A percentile compares a stretch with the other conserved stretches of the same genome.
These are phyloP conservation scores for Himalopsyche kuldschensis DNA, from an alignment of 2,888 invertebrate genomes.

Conservation along the genomic window DNA sequence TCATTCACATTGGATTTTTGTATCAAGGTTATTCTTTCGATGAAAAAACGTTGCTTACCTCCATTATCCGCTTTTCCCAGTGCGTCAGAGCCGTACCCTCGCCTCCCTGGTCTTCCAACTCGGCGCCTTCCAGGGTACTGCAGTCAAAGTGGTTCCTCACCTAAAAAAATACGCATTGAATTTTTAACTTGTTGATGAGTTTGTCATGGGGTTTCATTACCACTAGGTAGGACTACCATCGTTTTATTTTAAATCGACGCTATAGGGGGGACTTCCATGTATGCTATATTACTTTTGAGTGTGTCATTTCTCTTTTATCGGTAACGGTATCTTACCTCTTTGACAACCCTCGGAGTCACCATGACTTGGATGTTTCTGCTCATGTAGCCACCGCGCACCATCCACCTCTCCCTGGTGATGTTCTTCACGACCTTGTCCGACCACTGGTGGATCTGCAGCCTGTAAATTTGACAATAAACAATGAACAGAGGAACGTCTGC, in stretches of 20 bases:
- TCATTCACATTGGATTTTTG: no score
- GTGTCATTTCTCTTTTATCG: no score
- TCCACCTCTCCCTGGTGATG: slow-evolving; percentile 73
- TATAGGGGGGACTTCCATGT: no score
- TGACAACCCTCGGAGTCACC: slow-evolving; percentile 87
- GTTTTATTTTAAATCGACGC: no score
- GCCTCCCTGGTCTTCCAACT: slow-evolving; percentile 96
- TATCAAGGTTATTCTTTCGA: no score
- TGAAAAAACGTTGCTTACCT: slow-evolving; percentile 61
- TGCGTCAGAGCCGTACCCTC: slow-evolving; percentile 97
- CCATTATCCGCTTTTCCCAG: slow-evolving; percentile 98
- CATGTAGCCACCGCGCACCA: slow-evolving; percentile 75
- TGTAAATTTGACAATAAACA: slow-evolving; percentile 46
- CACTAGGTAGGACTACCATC: no score
- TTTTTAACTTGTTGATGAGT: no score
- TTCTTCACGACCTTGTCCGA: slow-evolving; percentile 84
- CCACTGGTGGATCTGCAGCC: slow-evolving; percentile 92
- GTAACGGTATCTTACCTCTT: slow-evolving; percentile 82
- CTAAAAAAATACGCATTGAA: slow-evolving; percentile 43
- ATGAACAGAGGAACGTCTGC: no score
- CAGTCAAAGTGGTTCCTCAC: slow-evolving; percentile 85
- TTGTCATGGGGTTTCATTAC: no score
- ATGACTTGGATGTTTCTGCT: slow-evolving; percentile 79
- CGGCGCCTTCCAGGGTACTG: slow-evolving; percentile 86
- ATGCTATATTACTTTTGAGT: no score